Base-by-base conservation (phyloP, 2,888 invertebrate genomes). In the Sympetrum striolatum region DNA sequence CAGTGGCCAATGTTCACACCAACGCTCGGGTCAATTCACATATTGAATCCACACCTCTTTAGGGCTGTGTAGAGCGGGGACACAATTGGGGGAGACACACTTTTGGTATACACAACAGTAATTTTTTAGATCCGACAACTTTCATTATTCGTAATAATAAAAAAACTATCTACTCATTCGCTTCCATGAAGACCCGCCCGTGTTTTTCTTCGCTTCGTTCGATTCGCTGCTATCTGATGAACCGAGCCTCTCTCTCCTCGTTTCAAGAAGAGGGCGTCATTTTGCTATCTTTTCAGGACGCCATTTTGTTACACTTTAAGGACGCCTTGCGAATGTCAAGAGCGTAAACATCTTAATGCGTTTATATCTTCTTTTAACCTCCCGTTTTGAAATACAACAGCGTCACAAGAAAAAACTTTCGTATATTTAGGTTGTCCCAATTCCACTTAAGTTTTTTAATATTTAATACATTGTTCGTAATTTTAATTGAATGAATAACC, bases 101-200 rank as follows among this genome's bases (percentile, higher is more conserved):
- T 86, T 86, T 86, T 86, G 86, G 86, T 86, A 86, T 86, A 86
- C 86, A 86, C 86, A 86, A 86, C 86, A 86, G 86, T 86, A 86
- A 86, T 86, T 58, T 86, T 73, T 86, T 86, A 60, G 37, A 86
- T 86, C 48, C 60, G 86, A 86, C 86, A 60, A 86, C 86, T 58
- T 86, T 86, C 60, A 60, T 60, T 86, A 60, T 60, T 58, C 60
- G 86, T 86, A 86, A 86, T 86, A n/a, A 86, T 86, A 86, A 86
- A 86, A 82, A 86, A 86, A 60, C 86, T 86, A 86, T 22, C 86
- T 86, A 86, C 35, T 86, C 60, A 25, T 73, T 86, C 86, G 35
- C 86, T 86, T 58, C 58, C 86, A 64, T 86, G 44, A 73, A 31
- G 73, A 73, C 31, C 25, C 73, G 31, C 31, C 14, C 31, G 12